Percentiles rank a stretch among this genome's conserved stretches.
These are phyloP conservation scores for Anguilla anguilla DNA, from an alignment of 2,797 vertebrate species.

Conservation along the genomic window DNA sequence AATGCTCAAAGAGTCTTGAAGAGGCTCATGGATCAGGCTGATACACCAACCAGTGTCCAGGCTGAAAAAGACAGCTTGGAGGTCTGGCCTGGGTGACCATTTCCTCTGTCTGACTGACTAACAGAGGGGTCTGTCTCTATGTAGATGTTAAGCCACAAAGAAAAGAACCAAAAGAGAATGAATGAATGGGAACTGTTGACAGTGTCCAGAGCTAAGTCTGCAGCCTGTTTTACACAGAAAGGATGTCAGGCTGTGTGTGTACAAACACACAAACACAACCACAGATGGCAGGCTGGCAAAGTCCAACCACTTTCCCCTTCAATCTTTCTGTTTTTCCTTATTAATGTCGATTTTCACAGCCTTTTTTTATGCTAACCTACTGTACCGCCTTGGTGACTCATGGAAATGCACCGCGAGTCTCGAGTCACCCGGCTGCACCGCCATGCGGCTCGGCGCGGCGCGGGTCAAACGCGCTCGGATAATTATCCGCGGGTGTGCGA, in stretches of 20 bases:
- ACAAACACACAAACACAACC: not conserved
- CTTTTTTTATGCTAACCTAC: not conserved
- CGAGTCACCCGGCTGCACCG: not conserved
- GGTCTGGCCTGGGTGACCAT: not conserved
- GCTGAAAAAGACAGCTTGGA: not conserved
- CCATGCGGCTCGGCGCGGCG: not conserved
- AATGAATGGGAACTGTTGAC: not conserved
- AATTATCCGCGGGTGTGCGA: not conserved
- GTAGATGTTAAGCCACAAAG: not conserved
- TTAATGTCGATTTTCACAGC: not conserved
- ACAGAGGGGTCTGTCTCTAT: not conserved
- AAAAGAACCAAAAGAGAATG: not conserved
- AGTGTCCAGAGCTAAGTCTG: not conserved
- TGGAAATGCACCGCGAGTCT: not conserved
- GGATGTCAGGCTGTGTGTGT: not conserved
- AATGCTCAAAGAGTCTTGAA: not conserved
- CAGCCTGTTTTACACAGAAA: not conserved
- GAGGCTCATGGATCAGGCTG: not conserved
- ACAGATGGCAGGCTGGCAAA: not conserved
- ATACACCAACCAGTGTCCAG: not conserved
- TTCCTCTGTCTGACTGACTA: not conserved
- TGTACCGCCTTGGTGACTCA: not conserved
- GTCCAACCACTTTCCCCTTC: not conserved
- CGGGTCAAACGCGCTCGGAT: not conserved
- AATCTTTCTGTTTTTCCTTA: not conserved